Evolutionary conservation across 35 echinoderm and acorn worm species (phyloP), one percentile per base, ranked within the genome.

Genomic region (Patiria miniata): DNA sequence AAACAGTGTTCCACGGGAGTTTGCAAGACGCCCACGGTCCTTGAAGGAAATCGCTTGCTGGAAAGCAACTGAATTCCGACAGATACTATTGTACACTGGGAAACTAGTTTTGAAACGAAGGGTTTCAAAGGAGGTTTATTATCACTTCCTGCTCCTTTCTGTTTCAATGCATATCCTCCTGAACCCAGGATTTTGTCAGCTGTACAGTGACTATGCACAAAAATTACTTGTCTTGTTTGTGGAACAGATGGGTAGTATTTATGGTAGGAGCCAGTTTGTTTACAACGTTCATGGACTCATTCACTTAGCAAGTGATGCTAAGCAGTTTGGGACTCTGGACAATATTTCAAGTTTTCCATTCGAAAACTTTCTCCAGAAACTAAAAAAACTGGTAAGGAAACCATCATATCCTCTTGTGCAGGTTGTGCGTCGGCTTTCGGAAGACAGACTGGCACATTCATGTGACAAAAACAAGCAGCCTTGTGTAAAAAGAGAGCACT

Each of bases 271-370:
- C 7, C 47, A 58, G 60, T 18, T 86, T 34, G 83, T 83, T 39
- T 94, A 90, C 59, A 94, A 94, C 83, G 78, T 94, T 14, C 93
- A 94, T 87, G 44, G 88, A 15, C 40, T 94, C 18, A 38, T 83
- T 17, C 93, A 94, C 68, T 81, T 94, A 60, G 73, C 93, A 77
- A 60, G 79, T 69, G 78, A 87, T 77, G 83, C 81, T 10, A 17
- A 80, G 42, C 9, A 87, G 78, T 86, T 56, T 90, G 88, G 93
- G 57, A 47, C 81, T 29, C 61, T 94, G 18, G 79, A 94, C 61
- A 87, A 83, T 23, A 40, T 94, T 26, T 94, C 87, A 39, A 54
- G 68, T 17, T 94, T 94, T 77, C 87, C 84, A 17, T 90, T 86
- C 60, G 93, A 94, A 78, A 94, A 77, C 40, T 90, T 90, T 94